phyloP scores from a whole-genome alignment of 2,888 invertebrate species.

The Oxytorus armatus region DNA sequence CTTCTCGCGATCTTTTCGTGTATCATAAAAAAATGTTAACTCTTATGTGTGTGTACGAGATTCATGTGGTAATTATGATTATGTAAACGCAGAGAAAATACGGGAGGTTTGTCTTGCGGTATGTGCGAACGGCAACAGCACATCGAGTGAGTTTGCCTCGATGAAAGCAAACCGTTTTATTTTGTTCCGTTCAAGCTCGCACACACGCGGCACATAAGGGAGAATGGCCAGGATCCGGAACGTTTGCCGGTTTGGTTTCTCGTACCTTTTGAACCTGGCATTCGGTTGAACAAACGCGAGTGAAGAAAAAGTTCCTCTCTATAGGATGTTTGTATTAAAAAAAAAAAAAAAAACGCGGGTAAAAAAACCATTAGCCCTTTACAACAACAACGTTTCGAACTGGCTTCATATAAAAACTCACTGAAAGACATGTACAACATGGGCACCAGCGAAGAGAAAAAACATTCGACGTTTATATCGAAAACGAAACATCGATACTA shows the following conservation, averaged over 20 bases:
- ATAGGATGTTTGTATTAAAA: not conserved
- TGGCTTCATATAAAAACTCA: constrained; percentile 2
- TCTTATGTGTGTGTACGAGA: not conserved
- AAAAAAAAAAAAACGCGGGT: constrained; percentile 1
- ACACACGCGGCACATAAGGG: not conserved
- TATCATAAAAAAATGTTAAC: constrained; percentile 41
- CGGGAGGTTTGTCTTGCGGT: constrained; percentile 44
- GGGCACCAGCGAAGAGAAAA: not conserved
- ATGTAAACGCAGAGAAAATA: constrained; percentile 38
- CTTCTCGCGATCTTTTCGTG: not conserved
- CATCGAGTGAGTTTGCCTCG: constrained; percentile 48
- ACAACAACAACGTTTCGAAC: not conserved
- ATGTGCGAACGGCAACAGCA: constrained; percentile 41
- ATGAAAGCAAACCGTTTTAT: constrained; percentile 63
- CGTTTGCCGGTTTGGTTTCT: constrained; percentile 47
- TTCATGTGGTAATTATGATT: constrained; percentile 53
- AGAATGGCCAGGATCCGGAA: constrained; percentile 53
- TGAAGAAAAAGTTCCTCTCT: constrained; percentile 20
- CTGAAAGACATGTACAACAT: constrained; percentile 1
- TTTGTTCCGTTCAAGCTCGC: constrained; percentile 50
- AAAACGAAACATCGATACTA: not conserved
- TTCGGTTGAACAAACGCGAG: constrained; percentile 22
- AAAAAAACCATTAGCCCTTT: not conserved
- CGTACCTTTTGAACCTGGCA: constrained; percentile 27
- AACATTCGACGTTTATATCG: not conserved